Percentiles rank a stretch among this genome's conserved stretches.
Conservation (phyloP, 2,113 vertebrate species). For the Canis aureus region DNA sequence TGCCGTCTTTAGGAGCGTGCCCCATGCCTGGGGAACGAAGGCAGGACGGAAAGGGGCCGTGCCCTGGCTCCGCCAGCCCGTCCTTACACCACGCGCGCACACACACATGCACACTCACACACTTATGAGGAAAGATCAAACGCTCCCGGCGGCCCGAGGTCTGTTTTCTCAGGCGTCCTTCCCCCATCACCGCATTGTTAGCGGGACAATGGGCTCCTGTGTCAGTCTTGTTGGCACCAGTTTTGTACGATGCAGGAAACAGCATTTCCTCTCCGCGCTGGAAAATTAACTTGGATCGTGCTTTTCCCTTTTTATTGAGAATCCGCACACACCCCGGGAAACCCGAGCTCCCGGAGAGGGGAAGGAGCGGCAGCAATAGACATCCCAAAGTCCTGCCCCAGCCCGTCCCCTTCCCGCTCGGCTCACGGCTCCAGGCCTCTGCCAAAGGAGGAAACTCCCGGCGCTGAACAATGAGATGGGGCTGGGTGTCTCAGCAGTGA, state of each 20-base stretch:
- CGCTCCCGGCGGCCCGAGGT: constrained; percentile 78
- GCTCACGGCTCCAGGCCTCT: constrained; percentile 31
- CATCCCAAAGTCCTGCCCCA: constrained; percentile 74
- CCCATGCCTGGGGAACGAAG: background rate
- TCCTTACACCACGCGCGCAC: background rate
- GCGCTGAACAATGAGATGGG: constrained; percentile 72
- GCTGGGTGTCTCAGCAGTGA: constrained; percentile 65
- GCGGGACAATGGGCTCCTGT: constrained; percentile 89
- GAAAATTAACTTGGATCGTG: constrained; percentile 91
- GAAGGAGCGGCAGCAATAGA: constrained; percentile 83
- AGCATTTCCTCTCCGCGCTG: constrained; percentile 90
- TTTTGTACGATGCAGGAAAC: constrained; percentile 91
- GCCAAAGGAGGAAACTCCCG: constrained; percentile 75
- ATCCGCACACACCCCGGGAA: constrained; percentile 91
- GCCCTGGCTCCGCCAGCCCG: background rate
- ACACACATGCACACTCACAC: constrained; percentile 20
- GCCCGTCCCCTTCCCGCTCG: constrained; percentile 69
- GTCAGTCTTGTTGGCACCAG: constrained; percentile 90
- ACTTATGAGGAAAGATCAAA: constrained; percentile 85
- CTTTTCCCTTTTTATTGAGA: constrained; percentile 91
- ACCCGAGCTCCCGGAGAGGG: constrained; percentile 84
- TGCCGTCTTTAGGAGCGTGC: background rate
- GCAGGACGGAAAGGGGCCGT: background rate
- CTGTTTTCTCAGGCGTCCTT: constrained; percentile 90
- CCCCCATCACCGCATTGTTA: constrained; percentile 88